Evolutionary conservation across 2,888 invertebrate genomes (phyloP), one percentile per base, ranked within the genome.

Genomic region (Chironomus tentans): DNA sequence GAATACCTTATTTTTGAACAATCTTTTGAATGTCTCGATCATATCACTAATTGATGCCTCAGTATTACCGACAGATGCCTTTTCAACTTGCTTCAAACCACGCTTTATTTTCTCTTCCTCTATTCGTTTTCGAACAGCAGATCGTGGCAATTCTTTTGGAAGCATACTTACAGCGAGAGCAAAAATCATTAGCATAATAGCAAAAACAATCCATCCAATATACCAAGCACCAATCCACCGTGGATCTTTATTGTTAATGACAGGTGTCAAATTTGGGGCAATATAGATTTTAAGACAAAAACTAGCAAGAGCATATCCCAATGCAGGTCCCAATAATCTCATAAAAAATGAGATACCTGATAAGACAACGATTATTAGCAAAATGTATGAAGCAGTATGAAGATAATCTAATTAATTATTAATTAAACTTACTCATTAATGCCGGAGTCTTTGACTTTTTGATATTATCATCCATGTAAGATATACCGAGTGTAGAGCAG

Each of bases 171-270:
- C 84, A 0, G 88, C 86, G 70, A 88, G 85, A 6, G 88, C 77
- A 73, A 87, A 84, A 47, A 88, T 82, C 0, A 87, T 80, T 12
- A 70, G 48, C 5, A 77, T n/a, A 5, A 85, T 80, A n/a, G 86
- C 87, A 38, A 88, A 81, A 48, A 89, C 84, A 28, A 88, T 84
- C 87, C 89, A 89, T 0, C 89, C 90, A n/a, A 89, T 79, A 7
- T 4, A 71, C 90, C 90, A 91, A 6, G 90, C 90, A 1, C 90
- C 90, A 21, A 90, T 82, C 90, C 90, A 91, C 78, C 90, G 84
- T 2, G 90, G 89, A 82, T 90, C 90, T 56, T 84, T 83, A 76
- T 84, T 87, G 15, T 84, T 85, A 73, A 90, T 87, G 0, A 86
- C 86, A 6, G 88, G 88, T 4, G 87, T 87, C 74, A 88, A 80